Conservation (phyloP, 2,888 invertebrate species). For the Dasypolia templi region DNA sequence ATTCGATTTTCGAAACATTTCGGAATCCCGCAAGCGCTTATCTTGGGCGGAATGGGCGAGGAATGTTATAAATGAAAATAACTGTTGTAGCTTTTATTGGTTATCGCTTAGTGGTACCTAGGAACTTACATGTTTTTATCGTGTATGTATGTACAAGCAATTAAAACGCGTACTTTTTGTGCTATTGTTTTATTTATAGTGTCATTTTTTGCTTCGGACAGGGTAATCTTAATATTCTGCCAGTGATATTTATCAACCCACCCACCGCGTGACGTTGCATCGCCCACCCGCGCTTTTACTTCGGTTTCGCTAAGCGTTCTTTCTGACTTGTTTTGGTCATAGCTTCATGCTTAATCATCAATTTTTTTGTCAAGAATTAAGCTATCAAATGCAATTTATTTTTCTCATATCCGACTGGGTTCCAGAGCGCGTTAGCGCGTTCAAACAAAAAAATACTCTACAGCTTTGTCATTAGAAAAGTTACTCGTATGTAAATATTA, state of each 20-base stretch:
- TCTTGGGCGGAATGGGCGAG: constrained; percentile 61
- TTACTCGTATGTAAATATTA: too few relatives aligned
- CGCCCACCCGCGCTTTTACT: background rate
- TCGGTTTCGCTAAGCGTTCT: too few relatives aligned
- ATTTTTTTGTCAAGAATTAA: too few relatives aligned
- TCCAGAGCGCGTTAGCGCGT: too few relatives aligned
- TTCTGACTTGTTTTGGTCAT: too few relatives aligned
- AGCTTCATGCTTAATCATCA: too few relatives aligned
- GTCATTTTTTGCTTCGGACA: background rate
- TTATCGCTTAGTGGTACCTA: constrained; percentile 26
- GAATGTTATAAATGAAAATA: constrained; percentile 74
- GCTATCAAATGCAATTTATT: too few relatives aligned
- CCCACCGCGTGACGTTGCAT: too few relatives aligned
- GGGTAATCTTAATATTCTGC: background rate
- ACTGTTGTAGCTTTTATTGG: constrained; percentile 41
- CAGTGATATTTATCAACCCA: background rate
- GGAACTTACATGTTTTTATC: constrained; percentile 3
- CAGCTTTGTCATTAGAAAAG: too few relatives aligned
- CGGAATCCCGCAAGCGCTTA: constrained; percentile 37
- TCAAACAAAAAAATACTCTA: too few relatives aligned
- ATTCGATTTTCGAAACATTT: constrained; percentile 49
- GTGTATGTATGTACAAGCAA: background rate
- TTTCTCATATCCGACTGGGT: too few relatives aligned
- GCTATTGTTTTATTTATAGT: background rate
- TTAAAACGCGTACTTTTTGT: background rate